Evolutionary conservation across 2,113 vertebrate genomes (phyloP), one percentile per base, ranked within the genome.

Genomic region (Pseudopodoces humilis): DNA sequence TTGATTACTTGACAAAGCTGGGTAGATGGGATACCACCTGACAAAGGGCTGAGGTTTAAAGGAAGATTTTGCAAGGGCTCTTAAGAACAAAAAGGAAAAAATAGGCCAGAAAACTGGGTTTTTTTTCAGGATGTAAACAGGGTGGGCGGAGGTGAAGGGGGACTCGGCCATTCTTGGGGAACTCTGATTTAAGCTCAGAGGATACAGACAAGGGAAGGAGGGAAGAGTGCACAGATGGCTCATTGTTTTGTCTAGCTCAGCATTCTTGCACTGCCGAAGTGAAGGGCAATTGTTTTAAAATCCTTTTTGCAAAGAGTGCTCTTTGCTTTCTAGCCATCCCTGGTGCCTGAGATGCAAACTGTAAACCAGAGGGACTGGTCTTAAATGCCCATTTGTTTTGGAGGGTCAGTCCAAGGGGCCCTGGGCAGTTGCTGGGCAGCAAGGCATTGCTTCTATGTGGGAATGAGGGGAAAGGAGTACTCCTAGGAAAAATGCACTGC

Each of bases 141-240:
- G 30, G 80, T 95, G 95, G 84, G 87, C 14, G 43, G 94, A 96
- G 80, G 92, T 91, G 86, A 90, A 88, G 86, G 69, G 92, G 18
- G 76, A 81, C 58, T 56, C 1, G 0, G 49, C 77, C 60, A 31
- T 94, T 96, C 91, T 94, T 89, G 93, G 78, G 91, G 94, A 92
- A 65, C 83, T 93, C 91, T 91, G 77, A 88, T 93, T 88, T 95
- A 96, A 96, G 53, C 74, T 43, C 65, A 31, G 77, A 87, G 83
- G 31, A 56, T 10, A 71, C 70, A 75, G 65, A 81, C 86, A 91
- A 91, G 92, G 69, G 90, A 89, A 94, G 75, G 83, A 94, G 88
- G 79, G 77, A 89, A 53, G 77, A 80, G 78, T 41, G 67, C 96
- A 94, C 96, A 97, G 95, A 97, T 96, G 96, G 94, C 89, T 96